phyloP scores from a whole-genome alignment of 2,888 invertebrate genomes.

The Cantharis flavilabris region DNA sequence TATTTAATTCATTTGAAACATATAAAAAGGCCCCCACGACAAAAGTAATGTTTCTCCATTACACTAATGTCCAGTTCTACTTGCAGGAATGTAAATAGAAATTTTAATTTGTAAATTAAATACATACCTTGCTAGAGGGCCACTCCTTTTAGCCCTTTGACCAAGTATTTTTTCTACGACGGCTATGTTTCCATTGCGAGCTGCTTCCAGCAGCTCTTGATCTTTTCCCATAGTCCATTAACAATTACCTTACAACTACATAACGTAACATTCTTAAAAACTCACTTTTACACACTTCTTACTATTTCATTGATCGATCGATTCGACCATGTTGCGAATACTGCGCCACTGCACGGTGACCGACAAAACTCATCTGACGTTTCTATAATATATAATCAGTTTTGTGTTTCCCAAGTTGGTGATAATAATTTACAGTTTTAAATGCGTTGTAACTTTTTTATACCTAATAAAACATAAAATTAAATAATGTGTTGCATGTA shows the following conservation, averaged over 20 bases:
- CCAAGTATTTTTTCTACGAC: slow-evolving; percentile 89
- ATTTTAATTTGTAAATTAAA: slow-evolving; percentile 37
- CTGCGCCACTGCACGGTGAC: slow-evolving; percentile 54
- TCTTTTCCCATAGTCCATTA: slow-evolving; percentile 87
- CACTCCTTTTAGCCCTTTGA: slow-evolving; percentile 88
- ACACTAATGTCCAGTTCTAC: not conserved
- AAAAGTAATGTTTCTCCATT: not conserved
- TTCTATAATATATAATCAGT: not conserved
- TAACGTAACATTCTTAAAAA: slow-evolving; percentile 49
- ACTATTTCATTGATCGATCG: slow-evolving; percentile 77
- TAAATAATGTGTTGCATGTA: not conserved
- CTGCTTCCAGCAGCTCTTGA: slow-evolving; percentile 94
- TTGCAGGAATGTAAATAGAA: not conserved
- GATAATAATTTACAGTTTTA: not conserved
- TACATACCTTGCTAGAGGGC: slow-evolving; percentile 88
- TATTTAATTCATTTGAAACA: not conserved
- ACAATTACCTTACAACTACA: slow-evolving; percentile 45
- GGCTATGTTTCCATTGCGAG: slow-evolving; percentile 87
- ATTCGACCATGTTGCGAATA: slow-evolving; percentile 70
- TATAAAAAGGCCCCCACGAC: not conserved
- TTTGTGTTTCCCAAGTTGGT: not conserved
- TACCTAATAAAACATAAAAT: not conserved
- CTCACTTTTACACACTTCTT: slow-evolving; percentile 59
- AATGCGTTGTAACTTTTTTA: not conserved
- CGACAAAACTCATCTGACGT: slow-evolving; percentile 41